phyloP scores from a whole-genome alignment of 2,888 invertebrate species.

The Balanococcus diminutus region DNA sequence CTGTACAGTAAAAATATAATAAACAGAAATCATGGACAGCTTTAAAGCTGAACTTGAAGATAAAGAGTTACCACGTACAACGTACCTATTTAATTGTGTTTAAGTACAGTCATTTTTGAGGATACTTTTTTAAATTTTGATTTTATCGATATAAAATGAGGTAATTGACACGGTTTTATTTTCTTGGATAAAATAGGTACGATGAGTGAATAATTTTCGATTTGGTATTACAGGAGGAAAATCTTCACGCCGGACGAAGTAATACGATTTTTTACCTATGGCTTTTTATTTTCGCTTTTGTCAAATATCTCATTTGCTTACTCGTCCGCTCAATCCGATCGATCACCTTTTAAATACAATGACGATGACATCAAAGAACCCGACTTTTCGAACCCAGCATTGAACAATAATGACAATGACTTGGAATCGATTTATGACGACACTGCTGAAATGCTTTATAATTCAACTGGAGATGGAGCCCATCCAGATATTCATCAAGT shows the following conservation, averaged over 20 bases:
- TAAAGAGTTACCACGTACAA: slow-evolving; percentile 24
- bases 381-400: background rate
- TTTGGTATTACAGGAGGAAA: background rate
- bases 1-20: background rate
- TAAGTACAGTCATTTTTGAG: background rate
- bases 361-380: background rate
- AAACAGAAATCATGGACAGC: slow-evolving; percentile 1
- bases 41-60: slow-evolving; percentile 16
- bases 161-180: background rate
- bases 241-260: background rate
- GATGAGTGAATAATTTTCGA: background rate
- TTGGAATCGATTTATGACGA: background rate
- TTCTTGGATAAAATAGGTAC: background rate
- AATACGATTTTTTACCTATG: background rate
- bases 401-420: background rate
- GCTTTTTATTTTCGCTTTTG: background rate
- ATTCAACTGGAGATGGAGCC: background rate
- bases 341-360: background rate
- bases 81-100: too few relatives aligned
- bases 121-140: background rate
- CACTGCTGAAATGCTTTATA: background rate
- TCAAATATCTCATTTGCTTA: background rate
- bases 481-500: background rate
- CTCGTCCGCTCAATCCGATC: background rate
- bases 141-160: background rate